Evolutionary conservation across 2,113 vertebrate genomes (phyloP), one percentile per base, ranked within the genome.

Genomic region (Silurus glanis): DNA sequence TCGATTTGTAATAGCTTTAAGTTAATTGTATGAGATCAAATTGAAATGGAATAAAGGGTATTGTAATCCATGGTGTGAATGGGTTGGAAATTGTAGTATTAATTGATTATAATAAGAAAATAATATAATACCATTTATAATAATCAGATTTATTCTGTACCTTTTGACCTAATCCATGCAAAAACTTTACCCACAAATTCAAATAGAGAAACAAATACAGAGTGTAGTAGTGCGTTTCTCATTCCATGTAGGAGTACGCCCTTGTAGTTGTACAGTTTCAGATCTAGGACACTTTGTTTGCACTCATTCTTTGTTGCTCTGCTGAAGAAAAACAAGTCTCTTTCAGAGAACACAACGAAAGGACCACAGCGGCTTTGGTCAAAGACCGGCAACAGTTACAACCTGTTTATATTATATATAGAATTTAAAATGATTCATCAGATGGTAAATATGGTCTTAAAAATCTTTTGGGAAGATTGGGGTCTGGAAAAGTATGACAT

Each of bases 301-400:
- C 16, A 7, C 64, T 56, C 69, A 5, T 64, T 51, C 45, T 72
- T 10, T 87, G 47, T 56, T 81, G 80, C 58, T 85, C 87, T 81
- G 78, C 53, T 83, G 67, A 85, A 72, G 85, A 45, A 82, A 86
- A 88, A 90, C 87, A 88, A 83, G 67, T 3, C 25, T 72, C 58
- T 85, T 72, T 81, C 58, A 89, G 28, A 53, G 80, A 61, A 61
- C 56, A 51, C 67, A 2, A 1, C 37, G 37, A 49, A 66, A 9
- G 21, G 1, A n/a, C 16, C 49, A 37, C 61, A 14, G 9, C 4
- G 61, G 74, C 74, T 56, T 86, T 82, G 82, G 85, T 86, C 25
- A 23, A 37, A 6, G 64, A 19, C 53, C 28, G 6, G 5, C 56
- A 13, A 37, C 37, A 37, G 37, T 37, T 37, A 37, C 2, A 37